A percentile compares a stretch with the other conserved stretches of the same genome.
Evolutionary conservation across 2,797 vertebrate species (phyloP).

Genomic region (Tapera naevia): DNA sequence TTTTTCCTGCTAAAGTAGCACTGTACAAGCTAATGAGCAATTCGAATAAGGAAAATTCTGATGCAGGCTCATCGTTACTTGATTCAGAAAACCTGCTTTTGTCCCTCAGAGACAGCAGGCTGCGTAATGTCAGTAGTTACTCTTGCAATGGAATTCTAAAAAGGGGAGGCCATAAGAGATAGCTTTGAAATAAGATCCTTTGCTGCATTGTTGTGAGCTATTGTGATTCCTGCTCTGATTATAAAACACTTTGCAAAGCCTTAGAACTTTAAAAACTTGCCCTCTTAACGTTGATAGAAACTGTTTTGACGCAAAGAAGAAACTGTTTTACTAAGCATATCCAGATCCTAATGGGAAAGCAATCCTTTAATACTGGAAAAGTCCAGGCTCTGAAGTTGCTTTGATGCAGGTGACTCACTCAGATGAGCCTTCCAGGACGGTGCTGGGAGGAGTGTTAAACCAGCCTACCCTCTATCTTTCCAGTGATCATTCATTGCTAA

Average conservation of each 20-base stretch:
- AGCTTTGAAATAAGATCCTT: slow-evolving; percentile 12
- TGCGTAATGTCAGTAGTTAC: background rate
- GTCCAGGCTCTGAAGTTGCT: background rate
- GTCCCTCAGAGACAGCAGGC: background rate
- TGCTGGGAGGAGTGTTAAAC: background rate
- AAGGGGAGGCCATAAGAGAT: background rate
- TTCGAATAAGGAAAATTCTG: background rate
- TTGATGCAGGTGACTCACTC: background rate
- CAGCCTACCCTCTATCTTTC: background rate
- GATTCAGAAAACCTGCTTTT: slow-evolving; percentile 5
- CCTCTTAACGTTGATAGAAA: background rate
- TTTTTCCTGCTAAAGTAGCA: background rate
- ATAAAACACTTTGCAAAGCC: background rate
- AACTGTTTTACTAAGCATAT: background rate
- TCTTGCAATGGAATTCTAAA: background rate
- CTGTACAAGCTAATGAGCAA: background rate
- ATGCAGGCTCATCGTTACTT: background rate
- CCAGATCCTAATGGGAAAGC: background rate
- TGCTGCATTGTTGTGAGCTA: background rate
- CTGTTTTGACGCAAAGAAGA: background rate
- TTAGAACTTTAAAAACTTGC: background rate
- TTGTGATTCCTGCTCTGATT: slow-evolving; percentile 4
- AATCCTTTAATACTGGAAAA: slow-evolving; percentile 7
- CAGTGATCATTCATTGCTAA: background rate
- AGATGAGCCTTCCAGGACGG: background rate